These are phyloP conservation scores for Resseliella maxima DNA, from an alignment of 2,888 invertebrate species.

Conservation along the genomic window DNA sequence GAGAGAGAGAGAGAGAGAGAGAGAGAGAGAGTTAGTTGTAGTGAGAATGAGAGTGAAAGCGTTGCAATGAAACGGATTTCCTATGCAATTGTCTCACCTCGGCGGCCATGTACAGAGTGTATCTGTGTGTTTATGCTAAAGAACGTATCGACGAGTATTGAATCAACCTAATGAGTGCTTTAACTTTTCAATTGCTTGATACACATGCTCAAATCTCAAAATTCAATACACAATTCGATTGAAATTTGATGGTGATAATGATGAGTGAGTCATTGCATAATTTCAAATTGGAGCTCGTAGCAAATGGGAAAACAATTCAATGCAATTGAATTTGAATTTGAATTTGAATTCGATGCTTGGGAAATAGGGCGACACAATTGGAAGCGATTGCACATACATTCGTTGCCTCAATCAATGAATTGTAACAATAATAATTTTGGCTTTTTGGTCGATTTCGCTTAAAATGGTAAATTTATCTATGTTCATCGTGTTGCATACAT, in stretches of 20 bases:
- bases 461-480: conserved; percentile 17
- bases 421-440: conserved; percentile 41
- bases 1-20: too few species aligned
- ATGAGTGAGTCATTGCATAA: neutral
- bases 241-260: neutral
- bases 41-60: neutral
- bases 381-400: neutral
- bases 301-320: neutral
- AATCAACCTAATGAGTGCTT: conserved; percentile 6
- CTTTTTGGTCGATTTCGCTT: neutral
- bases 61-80: conserved; percentile 5
- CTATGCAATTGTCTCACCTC: conserved; percentile 32
- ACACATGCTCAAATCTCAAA: conserved; percentile 23
- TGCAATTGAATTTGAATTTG: neutral
- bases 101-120: neutral
- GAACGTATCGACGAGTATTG: neutral
- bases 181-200: conserved; percentile 40
- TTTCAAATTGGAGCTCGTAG: neutral
- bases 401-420: conserved; percentile 35
- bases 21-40: too few species aligned
- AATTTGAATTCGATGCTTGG: neutral
- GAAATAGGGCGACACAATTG: conserved; percentile 29
- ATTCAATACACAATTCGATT: conserved; percentile 22
- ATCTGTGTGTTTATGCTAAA: neutral
- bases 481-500: neutral